Conservation (phyloP, 1,140 invertebrate genomes). For the Rhyacophila brunnea region DNA sequence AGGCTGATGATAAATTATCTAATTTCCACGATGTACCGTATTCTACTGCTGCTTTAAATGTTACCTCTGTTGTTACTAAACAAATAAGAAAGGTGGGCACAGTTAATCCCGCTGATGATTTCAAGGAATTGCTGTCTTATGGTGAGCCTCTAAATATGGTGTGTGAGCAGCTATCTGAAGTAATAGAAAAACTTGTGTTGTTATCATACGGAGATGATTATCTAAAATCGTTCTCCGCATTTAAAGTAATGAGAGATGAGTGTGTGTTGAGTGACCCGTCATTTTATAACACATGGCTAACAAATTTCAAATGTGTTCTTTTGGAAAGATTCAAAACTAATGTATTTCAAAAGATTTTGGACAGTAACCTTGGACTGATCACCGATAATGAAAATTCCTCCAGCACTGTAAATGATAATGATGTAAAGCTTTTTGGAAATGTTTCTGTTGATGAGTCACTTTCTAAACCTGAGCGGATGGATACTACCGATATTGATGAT, state of each 20-base stretch:
- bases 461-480: conserved; percentile 41
- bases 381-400: conserved; percentile 42
- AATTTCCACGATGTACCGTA: conserved; percentile 37
- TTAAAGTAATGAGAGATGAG: conserved; percentile 42
- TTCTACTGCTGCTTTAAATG: conserved; percentile 29
- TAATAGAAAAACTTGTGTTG: conserved; percentile 46
- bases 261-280: conserved; percentile 41
- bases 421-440: conserved; percentile 38
- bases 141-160: conserved; percentile 40
- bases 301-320: conserved; percentile 42
- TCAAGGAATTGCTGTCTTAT: conserved; percentile 37
- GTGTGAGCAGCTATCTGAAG: conserved; percentile 40
- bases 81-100: conserved; percentile 42
- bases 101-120: conserved; percentile 45
- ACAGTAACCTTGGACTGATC: conserved; percentile 44
- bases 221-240: conserved; percentile 42
- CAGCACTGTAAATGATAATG: conserved; percentile 39
- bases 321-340: conserved; percentile 39
- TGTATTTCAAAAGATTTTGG: conserved; percentile 40
- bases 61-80: conserved; percentile 19
- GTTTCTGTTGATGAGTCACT: conserved; percentile 42
- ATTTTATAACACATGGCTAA: conserved; percentile 48
- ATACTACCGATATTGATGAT: conserved; percentile 44
- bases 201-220: conserved; percentile 43
- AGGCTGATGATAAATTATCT: conserved; percentile 24